Evolutionary conservation across 2,888 invertebrate genomes (phyloP).

Genomic region (Limnephilus marmoratus): DNA sequence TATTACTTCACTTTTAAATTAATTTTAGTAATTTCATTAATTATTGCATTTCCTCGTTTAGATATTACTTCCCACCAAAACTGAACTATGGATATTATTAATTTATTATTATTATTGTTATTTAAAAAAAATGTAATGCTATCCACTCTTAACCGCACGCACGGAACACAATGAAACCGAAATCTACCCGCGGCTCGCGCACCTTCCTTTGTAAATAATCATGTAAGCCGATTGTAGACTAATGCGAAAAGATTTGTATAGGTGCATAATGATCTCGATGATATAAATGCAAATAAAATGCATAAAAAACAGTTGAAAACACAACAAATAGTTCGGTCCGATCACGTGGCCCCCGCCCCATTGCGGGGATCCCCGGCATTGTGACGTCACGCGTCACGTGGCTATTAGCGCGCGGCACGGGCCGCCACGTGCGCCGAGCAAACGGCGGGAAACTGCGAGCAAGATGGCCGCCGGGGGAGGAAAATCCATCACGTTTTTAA

Average conservation of each 20-base stretch:
- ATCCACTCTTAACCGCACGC: too few species aligned
- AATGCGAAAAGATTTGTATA: neutral
- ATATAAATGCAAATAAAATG: conserved; percentile 2
- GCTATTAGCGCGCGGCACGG: conserved; percentile 52
- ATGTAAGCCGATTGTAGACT: neutral
- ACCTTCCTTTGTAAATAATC: neutral
- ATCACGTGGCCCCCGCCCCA: conserved; percentile 32
- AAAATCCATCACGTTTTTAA: conserved; percentile 16
- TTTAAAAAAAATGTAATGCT: too few species aligned
- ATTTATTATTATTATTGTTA: too few species aligned
- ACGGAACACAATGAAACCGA: too few species aligned
- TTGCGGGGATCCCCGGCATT: conserved; percentile 19
- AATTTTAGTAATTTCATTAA: too few species aligned
- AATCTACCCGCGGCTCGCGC: too few species aligned
- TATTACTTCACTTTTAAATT: too few species aligned
- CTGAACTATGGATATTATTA: too few species aligned
- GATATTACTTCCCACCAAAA: too few species aligned
- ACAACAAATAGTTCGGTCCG: conserved; percentile 16
- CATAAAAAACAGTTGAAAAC: conserved; percentile 20
- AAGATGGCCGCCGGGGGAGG: conserved; percentile 31
- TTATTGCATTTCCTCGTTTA: too few species aligned
- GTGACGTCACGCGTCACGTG: conserved; percentile 54
- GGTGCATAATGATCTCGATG: neutral
- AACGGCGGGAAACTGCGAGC: conserved; percentile 27
- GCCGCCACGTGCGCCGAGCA: conserved; percentile 15